Evolutionary conservation across 2,888 invertebrate genomes (phyloP), one percentile per base, ranked within the genome.

Genomic region (Drosophila demipolita): DNA sequence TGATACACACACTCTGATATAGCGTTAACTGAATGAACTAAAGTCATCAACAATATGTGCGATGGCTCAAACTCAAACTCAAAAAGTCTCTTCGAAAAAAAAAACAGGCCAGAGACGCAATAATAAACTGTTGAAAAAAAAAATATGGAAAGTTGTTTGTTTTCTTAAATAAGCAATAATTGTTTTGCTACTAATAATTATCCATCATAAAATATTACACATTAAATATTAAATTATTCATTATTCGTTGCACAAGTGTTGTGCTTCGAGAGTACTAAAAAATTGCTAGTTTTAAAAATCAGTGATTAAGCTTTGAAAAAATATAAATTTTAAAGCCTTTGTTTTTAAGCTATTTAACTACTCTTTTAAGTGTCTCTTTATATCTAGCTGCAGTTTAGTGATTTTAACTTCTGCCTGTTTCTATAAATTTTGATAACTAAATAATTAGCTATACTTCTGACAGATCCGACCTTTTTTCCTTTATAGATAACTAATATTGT

Each of bases 1-100:
- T 66, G 78, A 68, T 83, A 84, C 78, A 62, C 54, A 62, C 50
- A 23, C 1, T 55, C 52, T 62, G 53, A 65, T 68, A 75, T 78
- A 61, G 64, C 67, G 33, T 52, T 59, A 60, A 52, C 61, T 49
- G 40, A 60, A 36, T 49, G 40, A 60, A 53, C 29, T 12, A 36
- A 49, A 68, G 58, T 72, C 50, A 36, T 63, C 45, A 55, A 55
- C 45, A 55, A 45, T 23, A 20, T 57, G 45, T 69, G 69, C 69
- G 72, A 64, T 71, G 63, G 63, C 64, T 72, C 72, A 73, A 72
- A 64, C 12, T 54, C 26, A 26, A 48, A 57, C 52, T 59, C 57
- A 45, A 53, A 53, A 17, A 23, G 50, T 72, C 66, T 72, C 74
- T 54, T 52, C 32, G 32, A 20, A 35, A 40, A 52, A 52, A 49